These are phyloP conservation scores for Scelioninae gen. 2 DNA, from an alignment of 2,888 invertebrate species.

Conservation along the genomic window DNA sequence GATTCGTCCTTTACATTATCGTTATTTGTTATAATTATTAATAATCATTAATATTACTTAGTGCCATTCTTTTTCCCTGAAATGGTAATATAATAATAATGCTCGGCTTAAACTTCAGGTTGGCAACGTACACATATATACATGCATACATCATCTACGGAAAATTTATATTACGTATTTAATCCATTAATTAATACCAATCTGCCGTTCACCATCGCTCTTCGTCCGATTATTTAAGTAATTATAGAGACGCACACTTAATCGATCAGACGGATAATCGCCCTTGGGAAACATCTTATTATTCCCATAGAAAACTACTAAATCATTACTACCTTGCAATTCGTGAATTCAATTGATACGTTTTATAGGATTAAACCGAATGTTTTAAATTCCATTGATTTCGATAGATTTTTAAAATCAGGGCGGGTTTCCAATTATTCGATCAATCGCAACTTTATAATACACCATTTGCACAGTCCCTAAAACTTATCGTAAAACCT, in stretches of 20 bases:
- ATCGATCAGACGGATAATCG: slow-evolving; percentile 27
- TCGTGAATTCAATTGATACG: too few species aligned
- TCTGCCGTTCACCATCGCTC: slow-evolving; percentile 67
- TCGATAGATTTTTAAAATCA: too few species aligned
- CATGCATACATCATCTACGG: slow-evolving; percentile 72
- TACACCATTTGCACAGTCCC: slow-evolving; percentile 32
- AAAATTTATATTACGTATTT: slow-evolving; percentile 66
- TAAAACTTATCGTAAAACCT: slow-evolving; percentile 36
- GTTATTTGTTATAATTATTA: slow-evolving; percentile 46
- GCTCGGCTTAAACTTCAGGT: slow-evolving; percentile 67
- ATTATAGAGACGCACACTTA: slow-evolving; percentile 28
- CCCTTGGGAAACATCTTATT: too few species aligned
- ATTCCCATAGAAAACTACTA: too few species aligned
- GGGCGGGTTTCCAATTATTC: too few species aligned
- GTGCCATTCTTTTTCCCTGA: slow-evolving; percentile 59
- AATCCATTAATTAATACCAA: slow-evolving; percentile 59
- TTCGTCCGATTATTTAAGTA: slow-evolving; percentile 59
- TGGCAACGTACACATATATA: slow-evolving; percentile 74
- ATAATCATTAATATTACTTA: slow-evolving; percentile 61
- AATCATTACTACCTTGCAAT: too few species aligned
- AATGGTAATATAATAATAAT: slow-evolving; percentile 62
- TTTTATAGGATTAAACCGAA: too few species aligned
- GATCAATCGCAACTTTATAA: slow-evolving; percentile 44
- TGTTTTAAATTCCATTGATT: too few species aligned
- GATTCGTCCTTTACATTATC: slow-evolving; percentile 57